Conservation (phyloP, 2,888 invertebrate species). For the Caprella mutica region DNA sequence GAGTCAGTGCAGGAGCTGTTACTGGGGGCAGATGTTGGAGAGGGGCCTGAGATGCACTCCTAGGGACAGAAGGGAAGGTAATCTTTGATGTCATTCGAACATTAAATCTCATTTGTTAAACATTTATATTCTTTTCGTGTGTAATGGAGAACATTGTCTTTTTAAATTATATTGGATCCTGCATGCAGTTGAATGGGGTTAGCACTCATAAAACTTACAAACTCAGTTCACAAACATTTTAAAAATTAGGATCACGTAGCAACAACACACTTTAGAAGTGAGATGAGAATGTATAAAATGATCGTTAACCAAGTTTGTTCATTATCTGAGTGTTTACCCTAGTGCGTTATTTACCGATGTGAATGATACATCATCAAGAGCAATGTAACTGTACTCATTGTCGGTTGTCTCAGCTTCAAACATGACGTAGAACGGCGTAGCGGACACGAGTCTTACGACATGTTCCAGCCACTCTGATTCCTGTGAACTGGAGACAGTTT, state of each 20-base stretch:
- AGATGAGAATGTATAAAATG: too few relatives aligned
- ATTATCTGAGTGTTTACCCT: neutral
- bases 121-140: too few relatives aligned
- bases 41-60: slow-evolving; percentile 24
- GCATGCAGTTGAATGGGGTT: too few relatives aligned
- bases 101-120: too few relatives aligned
- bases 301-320: too few relatives aligned
- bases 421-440: slow-evolving; percentile 4
- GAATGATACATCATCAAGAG: slow-evolving; percentile 26
- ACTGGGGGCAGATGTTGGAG: slow-evolving; percentile 8
- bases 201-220: too few relatives aligned
- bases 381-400: slow-evolving; percentile 14
- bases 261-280: too few relatives aligned
- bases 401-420: slow-evolving; percentile 20
- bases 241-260: too few relatives aligned
- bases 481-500: too few relatives aligned
- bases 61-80: neutral
- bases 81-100: neutral
- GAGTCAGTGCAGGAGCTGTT: slow-evolving; percentile 10
- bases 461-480: slow-evolving; percentile 17
- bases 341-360: slow-evolving; percentile 11
- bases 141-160: too few relatives aligned
- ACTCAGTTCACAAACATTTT: too few relatives aligned
- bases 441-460: slow-evolving; percentile 1
- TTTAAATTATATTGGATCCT: too few relatives aligned